Percentiles rank a stretch among this genome's conserved stretches.
These are phyloP conservation scores for Perca schrenkii DNA, from an alignment of 2,113 vertebrate genomes.

Conservation along the genomic window DNA sequence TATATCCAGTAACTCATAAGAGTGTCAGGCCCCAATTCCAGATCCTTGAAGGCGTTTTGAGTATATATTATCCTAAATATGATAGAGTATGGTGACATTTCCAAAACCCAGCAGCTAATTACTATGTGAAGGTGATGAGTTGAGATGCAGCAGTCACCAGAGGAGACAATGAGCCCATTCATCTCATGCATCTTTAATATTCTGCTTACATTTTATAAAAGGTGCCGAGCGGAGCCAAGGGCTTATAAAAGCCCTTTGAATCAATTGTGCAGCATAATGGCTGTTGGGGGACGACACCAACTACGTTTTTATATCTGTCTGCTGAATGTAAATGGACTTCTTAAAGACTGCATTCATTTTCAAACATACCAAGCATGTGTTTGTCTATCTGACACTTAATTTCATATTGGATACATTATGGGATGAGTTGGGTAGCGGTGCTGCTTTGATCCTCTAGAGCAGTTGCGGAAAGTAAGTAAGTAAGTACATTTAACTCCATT, in stretches of 20 bases:
- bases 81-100: constrained; percentile 67
- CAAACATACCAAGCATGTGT: constrained; percentile 29
- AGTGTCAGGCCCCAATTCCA: constrained; percentile 46
- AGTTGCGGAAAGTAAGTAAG: background rate
- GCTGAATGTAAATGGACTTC: constrained; percentile 70
- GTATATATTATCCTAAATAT: constrained; percentile 56
- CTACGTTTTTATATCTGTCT: constrained; percentile 68
- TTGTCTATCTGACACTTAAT: constrained; percentile 33
- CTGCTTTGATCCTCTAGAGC: constrained; percentile 33
- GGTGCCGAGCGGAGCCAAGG: constrained; percentile 72
- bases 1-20: constrained; percentile 42
- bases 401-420: constrained; percentile 30
- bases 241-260: constrained; percentile 77
- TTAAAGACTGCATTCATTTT: constrained; percentile 59
- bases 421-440: constrained; percentile 10
- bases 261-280: constrained; percentile 77
- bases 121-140: constrained; percentile 60
- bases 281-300: constrained; percentile 73
- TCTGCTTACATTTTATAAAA: constrained; percentile 74
- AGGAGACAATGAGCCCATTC: constrained; percentile 75
- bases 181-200: constrained; percentile 80
- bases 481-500: background rate
- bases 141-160: constrained; percentile 62
- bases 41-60: constrained; percentile 61
- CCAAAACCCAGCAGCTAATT: constrained; percentile 76